Base-by-base conservation (phyloP, 2,888 invertebrate species). In the Seira sanloemensis region DNA sequence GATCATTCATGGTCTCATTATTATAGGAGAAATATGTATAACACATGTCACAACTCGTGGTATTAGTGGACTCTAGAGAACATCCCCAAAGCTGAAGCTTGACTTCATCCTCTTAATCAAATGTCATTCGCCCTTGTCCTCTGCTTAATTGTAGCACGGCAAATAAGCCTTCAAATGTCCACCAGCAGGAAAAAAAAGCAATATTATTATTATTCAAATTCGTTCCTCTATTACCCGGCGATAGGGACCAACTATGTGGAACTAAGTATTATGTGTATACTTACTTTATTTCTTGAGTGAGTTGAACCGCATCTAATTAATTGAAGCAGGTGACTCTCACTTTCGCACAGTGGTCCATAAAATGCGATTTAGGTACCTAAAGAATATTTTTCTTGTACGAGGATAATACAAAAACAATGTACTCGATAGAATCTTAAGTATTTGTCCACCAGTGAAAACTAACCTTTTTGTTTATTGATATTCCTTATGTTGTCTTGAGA, bases 21-120 rank as follows among this genome's bases (percentile, higher is more conserved):
- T n/a, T n/a, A n/a, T n/a, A n/a, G n/a, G n/a, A n/a, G n/a, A n/a
- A n/a, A n/a, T n/a, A n/a, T n/a, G n/a, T n/a, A n/a, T n/a, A n/a
- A n/a, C n/a, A n/a, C n/a, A n/a, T n/a, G n/a, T n/a, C n/a, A n/a
- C n/a, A n/a, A n/a, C n/a, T n/a, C n/a, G n/a, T n/a, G n/a, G n/a
- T n/a, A n/a, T n/a, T n/a, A n/a, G n/a, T n/a, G n/a, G n/a, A n/a
- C n/a, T n/a, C n/a, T n/a, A n/a, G n/a, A n/a, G n/a, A n/a, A n/a
- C n/a, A n/a, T n/a, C n/a, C n/a, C n/a, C n/a, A n/a, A n/a, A n/a
- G n/a, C n/a, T n/a, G n/a, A n/a, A n/a, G n/a, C n/a, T n/a, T n/a
- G n/a, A n/a, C n/a, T n/a, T n/a, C n/a, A n/a, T n/a, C n/a, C 84
- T 79, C 75, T 79, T 75, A 79, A 84, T 78, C 75, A 84, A 78